phyloP scores from a whole-genome alignment of 2,888 invertebrate genomes.

The Lampropteryx suffumata region DNA sequence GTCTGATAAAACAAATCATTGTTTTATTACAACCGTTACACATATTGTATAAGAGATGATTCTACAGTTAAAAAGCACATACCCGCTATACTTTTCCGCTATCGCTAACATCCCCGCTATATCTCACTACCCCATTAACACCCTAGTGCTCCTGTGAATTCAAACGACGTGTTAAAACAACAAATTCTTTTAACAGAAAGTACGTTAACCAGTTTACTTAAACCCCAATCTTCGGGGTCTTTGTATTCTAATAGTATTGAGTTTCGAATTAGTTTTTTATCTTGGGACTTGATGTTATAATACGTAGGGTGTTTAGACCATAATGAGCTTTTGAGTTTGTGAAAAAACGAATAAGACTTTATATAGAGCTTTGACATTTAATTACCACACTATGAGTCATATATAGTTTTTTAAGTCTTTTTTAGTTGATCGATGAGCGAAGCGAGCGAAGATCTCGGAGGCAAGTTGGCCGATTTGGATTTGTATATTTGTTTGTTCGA shows the following conservation, averaged over 20 bases:
- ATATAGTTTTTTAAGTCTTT: too few species aligned
- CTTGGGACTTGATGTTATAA: slow-evolving; percentile 23
- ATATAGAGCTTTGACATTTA: too few species aligned
- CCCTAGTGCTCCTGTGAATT: slow-evolving; percentile 51
- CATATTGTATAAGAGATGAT: too few species aligned
- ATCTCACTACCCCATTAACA: slow-evolving; percentile 9
- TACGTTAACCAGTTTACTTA: slow-evolving; percentile 50
- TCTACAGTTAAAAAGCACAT: too few species aligned
- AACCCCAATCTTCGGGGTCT: slow-evolving; percentile 37
- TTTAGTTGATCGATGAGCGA: too few species aligned
- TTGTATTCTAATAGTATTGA: slow-evolving; percentile 33
- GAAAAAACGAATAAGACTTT: background rate
- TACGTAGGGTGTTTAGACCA: background rate
- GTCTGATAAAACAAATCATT: too few species aligned
- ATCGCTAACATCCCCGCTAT: slow-evolving; percentile 8
- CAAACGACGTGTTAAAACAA: slow-evolving; percentile 61
- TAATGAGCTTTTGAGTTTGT: background rate
- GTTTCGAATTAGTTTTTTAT: slow-evolving; percentile 46
- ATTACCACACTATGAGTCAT: too few species aligned
- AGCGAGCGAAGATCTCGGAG: too few species aligned
- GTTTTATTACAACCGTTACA: too few species aligned
- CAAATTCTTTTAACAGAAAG: slow-evolving; percentile 53
- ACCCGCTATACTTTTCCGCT: too few species aligned
- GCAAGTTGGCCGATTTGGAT: too few species aligned
- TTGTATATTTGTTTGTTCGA: too few species aligned